These are phyloP conservation scores for Calyptommatus sinebrachiatus DNA, from an alignment of 2,113 vertebrate genomes.

Conservation along the genomic window DNA sequence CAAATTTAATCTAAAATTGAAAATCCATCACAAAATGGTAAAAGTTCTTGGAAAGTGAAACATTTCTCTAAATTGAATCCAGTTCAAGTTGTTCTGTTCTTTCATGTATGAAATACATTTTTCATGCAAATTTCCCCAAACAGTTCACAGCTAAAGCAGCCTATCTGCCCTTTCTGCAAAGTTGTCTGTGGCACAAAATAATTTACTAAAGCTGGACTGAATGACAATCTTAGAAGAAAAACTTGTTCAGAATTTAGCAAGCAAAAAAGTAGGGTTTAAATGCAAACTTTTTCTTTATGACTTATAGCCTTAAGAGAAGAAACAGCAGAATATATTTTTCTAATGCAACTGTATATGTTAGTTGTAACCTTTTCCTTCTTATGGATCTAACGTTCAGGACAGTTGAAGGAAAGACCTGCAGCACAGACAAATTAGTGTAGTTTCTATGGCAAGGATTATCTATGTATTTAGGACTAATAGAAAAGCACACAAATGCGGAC, in stretches of 20 bases:
- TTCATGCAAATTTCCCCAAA: slow-evolving; percentile 37
- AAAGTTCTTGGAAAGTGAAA: background rate
- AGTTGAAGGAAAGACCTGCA: background rate
- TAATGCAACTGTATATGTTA: slow-evolving; percentile 1
- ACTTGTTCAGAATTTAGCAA: background rate
- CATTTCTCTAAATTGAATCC: slow-evolving; percentile 33
- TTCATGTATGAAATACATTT: background rate
- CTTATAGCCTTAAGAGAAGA: background rate
- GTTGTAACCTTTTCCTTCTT: background rate
- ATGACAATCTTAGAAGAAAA: slow-evolving; percentile 26
- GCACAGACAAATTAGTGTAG: too few species aligned
- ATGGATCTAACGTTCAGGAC: background rate
- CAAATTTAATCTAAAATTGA: slow-evolving; percentile 24
- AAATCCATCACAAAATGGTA: slow-evolving; percentile 11
- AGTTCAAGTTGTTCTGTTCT: slow-evolving; percentile 19
- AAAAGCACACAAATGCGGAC: too few species aligned
- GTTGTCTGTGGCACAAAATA: slow-evolving; percentile 2
- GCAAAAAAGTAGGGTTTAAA: background rate
- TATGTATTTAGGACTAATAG: too few species aligned
- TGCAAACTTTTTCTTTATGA: slow-evolving; percentile 10
- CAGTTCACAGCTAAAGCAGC: background rate
- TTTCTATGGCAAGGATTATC: too few species aligned
- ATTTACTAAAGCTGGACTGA: slow-evolving; percentile 24
- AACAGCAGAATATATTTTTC: background rate
- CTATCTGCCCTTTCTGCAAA: slow-evolving; percentile 6